These are phyloP conservation scores for Cephalopachus bancanus DNA, from an alignment of 2,797 vertebrate genomes.

Conservation along the genomic window DNA sequence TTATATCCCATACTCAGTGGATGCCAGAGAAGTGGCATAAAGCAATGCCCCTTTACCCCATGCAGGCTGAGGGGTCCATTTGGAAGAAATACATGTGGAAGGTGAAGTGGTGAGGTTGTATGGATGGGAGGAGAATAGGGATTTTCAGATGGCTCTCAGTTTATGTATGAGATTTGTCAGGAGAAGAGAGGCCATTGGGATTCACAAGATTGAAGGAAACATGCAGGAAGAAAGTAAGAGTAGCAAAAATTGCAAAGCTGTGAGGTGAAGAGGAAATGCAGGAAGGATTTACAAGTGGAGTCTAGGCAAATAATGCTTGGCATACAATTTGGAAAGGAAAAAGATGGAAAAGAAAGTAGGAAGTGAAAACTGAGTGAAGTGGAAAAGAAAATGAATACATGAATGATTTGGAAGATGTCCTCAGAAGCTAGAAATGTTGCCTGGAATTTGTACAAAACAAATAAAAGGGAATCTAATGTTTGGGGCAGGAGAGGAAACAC, in stretches of 20 bases:
- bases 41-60: background rate
- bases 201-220: background rate
- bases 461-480: background rate
- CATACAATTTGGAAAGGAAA: background rate
- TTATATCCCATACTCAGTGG: background rate
- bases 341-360: background rate
- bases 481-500: slow-evolving; percentile 67
- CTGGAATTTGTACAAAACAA: slow-evolving; percentile 40
- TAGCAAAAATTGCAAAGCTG: background rate
- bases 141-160: background rate
- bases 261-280: background rate
- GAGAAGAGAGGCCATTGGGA: background rate
- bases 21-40: background rate
- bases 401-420: background rate
- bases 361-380: background rate
- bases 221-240: background rate
- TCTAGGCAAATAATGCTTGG: background rate
- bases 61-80: background rate
- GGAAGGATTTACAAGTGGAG: background rate
- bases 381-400: background rate
- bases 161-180: background rate
- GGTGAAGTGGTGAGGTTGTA: background rate
- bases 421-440: background rate
- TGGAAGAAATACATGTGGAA: background rate
- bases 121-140: background rate